Evolutionary conservation across 1,140 invertebrate species (phyloP).

Genomic region (Scaptomyza hsui): DNA sequence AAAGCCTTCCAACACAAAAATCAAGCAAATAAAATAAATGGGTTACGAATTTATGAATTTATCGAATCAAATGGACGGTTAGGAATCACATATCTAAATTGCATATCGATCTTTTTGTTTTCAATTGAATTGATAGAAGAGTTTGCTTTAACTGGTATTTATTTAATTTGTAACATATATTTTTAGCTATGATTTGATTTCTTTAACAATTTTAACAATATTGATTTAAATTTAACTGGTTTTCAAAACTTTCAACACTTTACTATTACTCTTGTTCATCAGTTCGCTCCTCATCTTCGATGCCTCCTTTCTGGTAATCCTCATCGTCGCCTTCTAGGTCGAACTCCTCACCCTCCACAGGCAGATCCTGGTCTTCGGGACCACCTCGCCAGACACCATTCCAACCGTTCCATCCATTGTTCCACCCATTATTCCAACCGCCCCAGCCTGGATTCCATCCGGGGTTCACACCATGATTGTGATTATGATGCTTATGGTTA

Average conservation of each 20-base stretch:
- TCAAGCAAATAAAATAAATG: constrained; percentile 25
- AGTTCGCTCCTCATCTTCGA: neutral
- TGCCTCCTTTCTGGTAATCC: neutral
- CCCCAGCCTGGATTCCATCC: neutral
- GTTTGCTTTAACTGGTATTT: constrained; percentile 1
- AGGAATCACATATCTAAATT: constrained; percentile 19
- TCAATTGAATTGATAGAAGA: constrained; percentile 4
- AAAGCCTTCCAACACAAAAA: constrained; percentile 52
- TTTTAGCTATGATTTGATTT: neutral
- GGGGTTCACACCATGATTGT: neutral
- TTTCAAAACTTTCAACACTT: neutral
- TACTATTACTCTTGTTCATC: neutral
- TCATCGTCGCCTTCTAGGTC: neutral
- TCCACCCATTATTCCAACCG: neutral
- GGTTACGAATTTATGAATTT: constrained; percentile 54
- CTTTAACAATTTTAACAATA: constrained; percentile 3
- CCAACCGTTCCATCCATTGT: constrained; percentile 8
- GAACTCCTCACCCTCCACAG: neutral
- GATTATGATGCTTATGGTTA: neutral
- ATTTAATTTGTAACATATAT: constrained; percentile 11
- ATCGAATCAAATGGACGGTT: constrained; percentile 53
- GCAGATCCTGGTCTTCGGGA: neutral
- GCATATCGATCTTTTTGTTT: constrained; percentile 10
- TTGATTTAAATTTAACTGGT: neutral
- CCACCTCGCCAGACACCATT: constrained; percentile 25